A percentile compares a stretch with the other conserved stretches of the same genome.
phyloP scores from a whole-genome alignment of 2,797 vertebrate genomes.

The Ctenochaetus hawaiiensis region DNA sequence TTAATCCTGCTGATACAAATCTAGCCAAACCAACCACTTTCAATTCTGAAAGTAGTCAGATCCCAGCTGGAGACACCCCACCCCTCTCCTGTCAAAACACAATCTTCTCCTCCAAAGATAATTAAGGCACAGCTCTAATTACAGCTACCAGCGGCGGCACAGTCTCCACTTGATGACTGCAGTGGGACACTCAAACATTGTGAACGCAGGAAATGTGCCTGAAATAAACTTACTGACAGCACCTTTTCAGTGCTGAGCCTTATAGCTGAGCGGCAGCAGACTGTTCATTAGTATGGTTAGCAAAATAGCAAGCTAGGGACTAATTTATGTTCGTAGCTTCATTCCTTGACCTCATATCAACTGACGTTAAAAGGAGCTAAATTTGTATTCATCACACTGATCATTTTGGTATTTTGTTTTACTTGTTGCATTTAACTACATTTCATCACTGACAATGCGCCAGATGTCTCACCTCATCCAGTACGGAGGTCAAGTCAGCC shows the following conservation, averaged over 20 bases:
- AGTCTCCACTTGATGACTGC: conserved; percentile 67
- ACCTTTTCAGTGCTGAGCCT: conserved; percentile 29
- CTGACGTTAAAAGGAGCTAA: background rate
- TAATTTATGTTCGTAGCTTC: conserved; percentile 22
- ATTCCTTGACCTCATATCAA: background rate
- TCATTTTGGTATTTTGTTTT: conserved; percentile 1
- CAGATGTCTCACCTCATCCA: conserved; percentile 85
- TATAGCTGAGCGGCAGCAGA: conserved; percentile 11
- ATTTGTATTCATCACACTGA: background rate
- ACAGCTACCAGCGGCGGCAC: conserved; percentile 70
- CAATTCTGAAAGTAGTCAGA: conserved; percentile 55
- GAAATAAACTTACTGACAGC: conserved; percentile 63
- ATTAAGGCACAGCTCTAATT: conserved; percentile 82
- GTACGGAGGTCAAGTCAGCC: conserved; percentile 76
- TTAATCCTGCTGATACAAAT: conserved; percentile 55
- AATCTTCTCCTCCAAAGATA: conserved; percentile 79
- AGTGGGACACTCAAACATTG: conserved; percentile 69
- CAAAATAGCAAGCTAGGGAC: conserved; percentile 1
- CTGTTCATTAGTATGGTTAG: conserved; percentile 19
- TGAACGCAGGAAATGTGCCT: conserved; percentile 70
- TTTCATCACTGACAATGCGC: conserved; percentile 20
- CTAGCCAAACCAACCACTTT: conserved; percentile 57
- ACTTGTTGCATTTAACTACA: background rate
- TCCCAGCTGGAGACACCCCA: conserved; percentile 66
- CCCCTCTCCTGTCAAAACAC: conserved; percentile 78